Evolutionary conservation across 2,888 invertebrate species (phyloP).

Genomic region (Litoditis marina): DNA sequence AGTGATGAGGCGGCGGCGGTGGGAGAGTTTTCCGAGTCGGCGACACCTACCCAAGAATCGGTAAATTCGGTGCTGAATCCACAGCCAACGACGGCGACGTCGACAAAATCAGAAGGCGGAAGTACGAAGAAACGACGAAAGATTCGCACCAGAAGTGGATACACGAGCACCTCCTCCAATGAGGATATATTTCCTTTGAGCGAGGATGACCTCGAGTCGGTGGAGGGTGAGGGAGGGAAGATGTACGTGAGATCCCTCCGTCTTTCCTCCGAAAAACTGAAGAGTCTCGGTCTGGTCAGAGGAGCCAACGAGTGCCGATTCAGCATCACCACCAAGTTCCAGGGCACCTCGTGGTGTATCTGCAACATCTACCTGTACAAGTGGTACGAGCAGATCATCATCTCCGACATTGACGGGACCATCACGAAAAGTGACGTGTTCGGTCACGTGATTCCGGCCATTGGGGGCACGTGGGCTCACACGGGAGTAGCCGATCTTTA

Average conservation of each 20-base stretch:
- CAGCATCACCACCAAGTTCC: constrained; percentile 72
- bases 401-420: constrained; percentile 93
- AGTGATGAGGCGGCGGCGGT: constrained; percentile 17
- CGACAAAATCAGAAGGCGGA: no score
- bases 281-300: constrained; percentile 79
- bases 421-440: constrained; percentile 74
- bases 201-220: constrained; percentile 36
- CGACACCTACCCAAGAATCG: constrained; percentile 30
- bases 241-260: constrained; percentile 68
- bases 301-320: constrained; percentile 92
- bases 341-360: constrained; percentile 92
- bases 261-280: constrained; percentile 88
- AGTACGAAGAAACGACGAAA: no score
- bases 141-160: no score
- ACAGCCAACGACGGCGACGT: no score
- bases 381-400: constrained; percentile 91
- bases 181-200: no score
- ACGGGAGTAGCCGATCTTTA: constrained; percentile 94
- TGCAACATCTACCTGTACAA: constrained; percentile 97
- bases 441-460: constrained; percentile 93
- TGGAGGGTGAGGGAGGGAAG: constrained; percentile 23
- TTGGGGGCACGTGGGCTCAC: constrained; percentile 98
- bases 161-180: no score
- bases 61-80: no score
- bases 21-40: constrained; percentile 9